A percentile compares a stretch with the other conserved stretches of the same genome.
These are phyloP conservation scores for Ptyas mucosa DNA, from an alignment of 2,113 vertebrate species.

Conservation along the genomic window DNA sequence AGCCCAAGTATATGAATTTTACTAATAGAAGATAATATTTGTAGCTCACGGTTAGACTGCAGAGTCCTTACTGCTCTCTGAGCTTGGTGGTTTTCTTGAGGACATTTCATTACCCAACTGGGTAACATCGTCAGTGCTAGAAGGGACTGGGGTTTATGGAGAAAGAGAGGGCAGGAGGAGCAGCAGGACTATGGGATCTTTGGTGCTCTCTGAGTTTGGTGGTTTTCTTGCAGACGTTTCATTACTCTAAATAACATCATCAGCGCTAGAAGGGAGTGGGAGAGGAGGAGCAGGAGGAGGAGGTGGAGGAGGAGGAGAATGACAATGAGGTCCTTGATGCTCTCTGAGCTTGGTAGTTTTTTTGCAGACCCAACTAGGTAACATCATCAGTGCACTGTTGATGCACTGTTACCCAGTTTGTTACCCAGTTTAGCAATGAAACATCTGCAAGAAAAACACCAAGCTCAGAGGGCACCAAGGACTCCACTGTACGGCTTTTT, in stretches of 20 bases:
- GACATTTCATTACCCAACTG: not conserved
- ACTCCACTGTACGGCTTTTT: not conserved
- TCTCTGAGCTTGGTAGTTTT: not conserved
- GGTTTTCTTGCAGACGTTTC: not conserved
- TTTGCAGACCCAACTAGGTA: not conserved
- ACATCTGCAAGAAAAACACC: not conserved
- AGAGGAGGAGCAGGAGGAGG: not conserved
- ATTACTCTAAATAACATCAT: not conserved
- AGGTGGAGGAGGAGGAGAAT: not conserved
- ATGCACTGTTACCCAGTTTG: not conserved
- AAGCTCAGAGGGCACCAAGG: not conserved
- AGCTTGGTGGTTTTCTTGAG: not conserved
- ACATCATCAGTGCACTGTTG: not conserved
- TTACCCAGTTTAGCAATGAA: not conserved
- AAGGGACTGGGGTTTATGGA: not conserved
- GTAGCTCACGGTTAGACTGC: not conserved
- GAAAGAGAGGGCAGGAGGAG: too few species aligned
- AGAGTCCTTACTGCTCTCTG: not conserved
- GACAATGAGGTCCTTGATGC: not conserved
- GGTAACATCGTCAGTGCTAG: not conserved
- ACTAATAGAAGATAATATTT: not conserved
- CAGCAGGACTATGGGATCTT: not conserved
- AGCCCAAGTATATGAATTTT: not conserved
- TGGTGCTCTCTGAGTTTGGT: not conserved
- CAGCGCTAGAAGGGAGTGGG: not conserved